Base-by-base conservation (phyloP, 2,113 vertebrate species). In the Aptenodytes patagonicus region DNA sequence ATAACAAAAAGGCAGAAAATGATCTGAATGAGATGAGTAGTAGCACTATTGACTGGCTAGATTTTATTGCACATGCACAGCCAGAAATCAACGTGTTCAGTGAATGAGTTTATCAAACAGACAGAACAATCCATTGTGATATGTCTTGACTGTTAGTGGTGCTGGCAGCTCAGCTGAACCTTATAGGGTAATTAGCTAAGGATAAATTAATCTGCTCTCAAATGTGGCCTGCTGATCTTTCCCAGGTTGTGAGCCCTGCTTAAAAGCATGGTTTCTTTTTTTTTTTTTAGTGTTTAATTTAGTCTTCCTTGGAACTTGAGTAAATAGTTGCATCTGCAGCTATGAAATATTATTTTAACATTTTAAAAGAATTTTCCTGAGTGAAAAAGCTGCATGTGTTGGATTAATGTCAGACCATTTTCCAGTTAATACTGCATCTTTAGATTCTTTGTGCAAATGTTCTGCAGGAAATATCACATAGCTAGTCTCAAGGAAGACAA, bases 121-220 rank as follows among this genome's bases (percentile, higher is more conserved):
- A 83, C 93, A 95, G 86, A 97, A 66, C 75, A 91, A 93, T 95
- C 90, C 72, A 90, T 90, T 94, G 89, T 96, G 58, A 49, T 86
- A 81, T 36, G 64, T 70, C 91, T 95, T 96, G 87, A 95, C 66
- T 94, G 73, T 96, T 96, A 97, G 76, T 80, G 24, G 40, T 84
- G 82, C 82, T 96, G 94, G 71, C 93, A 96, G 89, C 32, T 96
- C 91, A 94, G 79, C 57, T 94, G 91, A 97, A 88, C 64, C 91
- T 95, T 89, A 80, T 2, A 3, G 70, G 42, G 62, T 93, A 97
- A 97, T 97, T 98, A 97, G 83, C 80, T 93, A 71, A 93, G 70
- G 81, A 87, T 87, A 95, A 96, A 97, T 95, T 97, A 95, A 96
- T 96, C 95, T 94, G 55, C 83, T 85, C 89, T 95, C 87, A 89